phyloP scores from a whole-genome alignment of 2,888 invertebrate genomes.

The Miltochrista miniata region DNA sequence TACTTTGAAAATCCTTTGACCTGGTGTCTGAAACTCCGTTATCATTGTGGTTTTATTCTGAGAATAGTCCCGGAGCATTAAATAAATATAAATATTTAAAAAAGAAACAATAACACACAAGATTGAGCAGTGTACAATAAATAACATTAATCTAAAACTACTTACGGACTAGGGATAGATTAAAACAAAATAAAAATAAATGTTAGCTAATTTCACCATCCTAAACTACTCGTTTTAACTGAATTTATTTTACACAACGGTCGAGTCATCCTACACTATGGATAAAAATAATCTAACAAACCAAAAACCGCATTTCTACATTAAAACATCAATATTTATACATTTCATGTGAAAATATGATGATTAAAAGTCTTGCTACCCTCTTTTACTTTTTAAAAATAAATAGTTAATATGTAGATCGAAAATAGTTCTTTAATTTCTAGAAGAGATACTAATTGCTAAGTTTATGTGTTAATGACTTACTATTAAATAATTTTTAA shows the following conservation, averaged over 20 bases:
- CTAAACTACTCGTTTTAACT: constrained; percentile 7
- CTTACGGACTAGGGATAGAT: constrained; percentile 45
- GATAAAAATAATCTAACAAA: constrained; percentile 4
- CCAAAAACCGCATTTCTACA: constrained; percentile 7
- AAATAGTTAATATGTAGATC: background rate
- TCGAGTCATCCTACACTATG: constrained; percentile 8
- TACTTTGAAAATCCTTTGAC: too few species aligned
- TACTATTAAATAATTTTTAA: too few species aligned
- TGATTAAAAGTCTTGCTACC: too few species aligned
- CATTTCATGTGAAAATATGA: background rate
- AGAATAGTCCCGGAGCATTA: constrained; percentile 27
- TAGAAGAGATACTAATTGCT: too few species aligned
- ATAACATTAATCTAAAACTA: constrained; percentile 61
- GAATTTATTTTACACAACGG: constrained; percentile 15
- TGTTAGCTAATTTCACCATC: constrained; percentile 23
- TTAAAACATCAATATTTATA: background rate
- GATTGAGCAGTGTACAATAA: constrained; percentile 67
- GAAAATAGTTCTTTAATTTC: too few species aligned
- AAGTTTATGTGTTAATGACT: too few species aligned
- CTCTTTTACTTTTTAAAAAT: constrained; percentile 5
- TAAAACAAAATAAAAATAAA: constrained; percentile 24
- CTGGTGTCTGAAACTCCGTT: too few species aligned
- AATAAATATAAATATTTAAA: constrained; percentile 31
- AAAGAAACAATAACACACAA: constrained; percentile 43
- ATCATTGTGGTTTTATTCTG: background rate